Percentiles rank a stretch among this genome's conserved stretches.
These are phyloP conservation scores for Stichodactyla helianthus DNA, from an alignment of 64 coral and sea anemone species.

Conservation along the genomic window DNA sequence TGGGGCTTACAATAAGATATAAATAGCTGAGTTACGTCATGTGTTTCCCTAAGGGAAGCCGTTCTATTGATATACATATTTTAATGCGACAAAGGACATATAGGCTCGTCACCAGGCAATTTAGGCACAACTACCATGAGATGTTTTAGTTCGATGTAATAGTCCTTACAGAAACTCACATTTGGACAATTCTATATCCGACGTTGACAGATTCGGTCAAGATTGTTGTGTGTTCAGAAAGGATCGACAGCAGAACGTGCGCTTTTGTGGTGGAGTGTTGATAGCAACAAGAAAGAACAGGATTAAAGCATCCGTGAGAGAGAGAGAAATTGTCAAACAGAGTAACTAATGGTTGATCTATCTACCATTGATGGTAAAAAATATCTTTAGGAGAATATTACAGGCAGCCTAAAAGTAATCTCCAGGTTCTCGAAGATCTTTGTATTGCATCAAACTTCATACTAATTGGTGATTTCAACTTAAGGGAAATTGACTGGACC, in stretches of 20 bases:
- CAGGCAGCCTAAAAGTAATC: constrained; percentile 34
- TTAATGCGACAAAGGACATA: no score
- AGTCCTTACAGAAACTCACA: constrained; percentile 35
- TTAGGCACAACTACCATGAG: no score
- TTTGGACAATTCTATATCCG: constrained; percentile 25
- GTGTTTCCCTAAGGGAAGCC: no score
- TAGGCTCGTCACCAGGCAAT: no score
- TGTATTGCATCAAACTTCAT: not conserved
- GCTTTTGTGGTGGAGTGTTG: constrained; percentile 33
- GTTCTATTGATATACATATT: no score
- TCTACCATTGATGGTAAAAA: not conserved
- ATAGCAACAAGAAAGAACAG: constrained; percentile 10
- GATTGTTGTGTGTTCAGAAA: constrained; percentile 36
- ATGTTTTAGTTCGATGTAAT: constrained; percentile 36
- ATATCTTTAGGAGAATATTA: constrained; percentile 49
- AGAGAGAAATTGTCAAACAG: constrained; percentile 35
- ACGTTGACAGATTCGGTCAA: not conserved
- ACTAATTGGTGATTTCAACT: not conserved
- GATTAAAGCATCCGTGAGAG: constrained; percentile 4
- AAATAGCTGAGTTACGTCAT: no score
- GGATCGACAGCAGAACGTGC: constrained; percentile 7
- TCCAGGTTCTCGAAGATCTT: constrained; percentile 13
- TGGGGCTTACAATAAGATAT: no score
- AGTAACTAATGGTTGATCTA: constrained; percentile 43
- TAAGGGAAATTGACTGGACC: constrained; percentile 13